Conservation (phyloP, 2,888 invertebrate species). For the Phorcus lineatus region DNA sequence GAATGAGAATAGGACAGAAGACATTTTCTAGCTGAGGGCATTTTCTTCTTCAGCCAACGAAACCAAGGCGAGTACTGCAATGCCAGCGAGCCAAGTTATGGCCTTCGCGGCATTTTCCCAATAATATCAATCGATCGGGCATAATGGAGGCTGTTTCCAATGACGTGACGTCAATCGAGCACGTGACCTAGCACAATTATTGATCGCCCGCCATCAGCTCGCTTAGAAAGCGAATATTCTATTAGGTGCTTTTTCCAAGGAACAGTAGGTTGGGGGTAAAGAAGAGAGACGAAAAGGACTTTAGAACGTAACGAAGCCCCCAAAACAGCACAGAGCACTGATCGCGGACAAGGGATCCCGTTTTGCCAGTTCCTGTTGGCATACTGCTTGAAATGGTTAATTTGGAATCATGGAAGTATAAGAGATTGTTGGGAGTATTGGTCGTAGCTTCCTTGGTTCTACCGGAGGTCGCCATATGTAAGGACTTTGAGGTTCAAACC, state of each 20-base stretch:
- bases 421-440: conserved; percentile 33
- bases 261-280: neutral
- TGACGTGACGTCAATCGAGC: conserved; percentile 41
- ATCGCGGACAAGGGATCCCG: neutral
- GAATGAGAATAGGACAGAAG: neutral
- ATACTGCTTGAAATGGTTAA: conserved; percentile 37
- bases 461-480: conserved; percentile 18
- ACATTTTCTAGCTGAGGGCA: neutral
- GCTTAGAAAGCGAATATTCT: conserved; percentile 15
- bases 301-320: neutral
- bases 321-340: neutral
- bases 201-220: conserved; percentile 30
- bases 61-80: neutral
- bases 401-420: conserved; percentile 35
- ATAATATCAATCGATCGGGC: conserved; percentile 17
- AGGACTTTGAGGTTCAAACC: conserved; percentile 85
- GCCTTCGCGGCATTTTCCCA: neutral
- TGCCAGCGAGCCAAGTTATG: neutral
- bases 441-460: conserved; percentile 22
- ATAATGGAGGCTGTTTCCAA: conserved; percentile 20
- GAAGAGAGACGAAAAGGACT: neutral
- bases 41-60: neutral
- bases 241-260: conserved; percentile 6
- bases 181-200: conserved; percentile 35
- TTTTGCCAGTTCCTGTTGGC: neutral